Conservation (phyloP, 2,888 invertebrate genomes). For the Ornithoptera alexandrae region DNA sequence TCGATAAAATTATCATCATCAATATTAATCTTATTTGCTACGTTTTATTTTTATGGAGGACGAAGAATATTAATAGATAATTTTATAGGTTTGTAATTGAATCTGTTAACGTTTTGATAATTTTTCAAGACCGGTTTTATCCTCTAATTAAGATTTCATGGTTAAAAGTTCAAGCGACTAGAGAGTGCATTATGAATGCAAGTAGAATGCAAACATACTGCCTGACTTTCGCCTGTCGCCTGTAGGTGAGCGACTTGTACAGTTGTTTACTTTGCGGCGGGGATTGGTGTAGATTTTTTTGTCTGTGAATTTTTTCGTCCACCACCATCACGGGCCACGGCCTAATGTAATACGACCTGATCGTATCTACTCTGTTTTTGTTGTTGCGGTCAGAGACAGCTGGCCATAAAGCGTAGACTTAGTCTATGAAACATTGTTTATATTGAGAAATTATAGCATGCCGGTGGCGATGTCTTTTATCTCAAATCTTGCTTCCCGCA, state of each 20-base stretch:
- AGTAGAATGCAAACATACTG: slow-evolving; percentile 14
- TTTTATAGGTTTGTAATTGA: too few species aligned
- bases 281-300: slow-evolving; percentile 49
- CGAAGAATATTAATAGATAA: too few species aligned
- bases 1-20: too few species aligned
- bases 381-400: slow-evolving; percentile 75
- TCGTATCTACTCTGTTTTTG: slow-evolving; percentile 75
- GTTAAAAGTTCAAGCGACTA: slow-evolving; percentile 2
- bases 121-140: neutral
- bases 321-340: slow-evolving; percentile 54
- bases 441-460: slow-evolving; percentile 38
- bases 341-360: slow-evolving; percentile 76
- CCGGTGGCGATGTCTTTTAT: slow-evolving; percentile 29
- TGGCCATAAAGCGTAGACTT: slow-evolving; percentile 54
- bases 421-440: slow-evolving; percentile 56
- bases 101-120: neutral
- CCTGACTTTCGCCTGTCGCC: slow-evolving; percentile 1
- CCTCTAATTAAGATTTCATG: too few species aligned
- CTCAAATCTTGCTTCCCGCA: slow-evolving; percentile 25
- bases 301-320: slow-evolving; percentile 55
- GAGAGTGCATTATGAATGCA: slow-evolving; percentile 3
- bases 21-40: too few species aligned
- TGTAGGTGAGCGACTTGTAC: slow-evolving; percentile 16
- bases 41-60: too few species aligned
- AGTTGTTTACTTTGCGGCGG: slow-evolving; percentile 61